Conservation (phyloP, 2,797 vertebrate species). For the Labeo calbasu region DNA sequence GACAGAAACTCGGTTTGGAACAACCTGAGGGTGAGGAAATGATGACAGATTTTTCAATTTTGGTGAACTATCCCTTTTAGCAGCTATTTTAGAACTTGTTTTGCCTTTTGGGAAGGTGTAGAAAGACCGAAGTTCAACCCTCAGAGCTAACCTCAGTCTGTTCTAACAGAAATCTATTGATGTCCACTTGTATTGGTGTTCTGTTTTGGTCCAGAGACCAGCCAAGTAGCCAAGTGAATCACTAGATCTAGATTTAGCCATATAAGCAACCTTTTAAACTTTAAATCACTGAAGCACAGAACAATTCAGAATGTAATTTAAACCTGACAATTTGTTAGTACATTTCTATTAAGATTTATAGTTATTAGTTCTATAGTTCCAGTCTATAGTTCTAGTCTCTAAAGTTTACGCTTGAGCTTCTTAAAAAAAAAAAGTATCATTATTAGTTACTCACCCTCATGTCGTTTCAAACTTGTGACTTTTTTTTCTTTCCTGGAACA, state of each 20-base stretch:
- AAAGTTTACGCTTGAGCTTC: not conserved
- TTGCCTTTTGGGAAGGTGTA: conserved; percentile 11
- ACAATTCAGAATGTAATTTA: not conserved
- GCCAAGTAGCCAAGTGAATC: not conserved
- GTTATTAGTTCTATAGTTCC: no score
- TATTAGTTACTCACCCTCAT: not conserved
- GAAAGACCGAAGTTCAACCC: not conserved
- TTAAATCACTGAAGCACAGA: not conserved
- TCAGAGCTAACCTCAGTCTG: conserved; percentile 2
- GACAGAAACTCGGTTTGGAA: not conserved
- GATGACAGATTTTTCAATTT: not conserved
- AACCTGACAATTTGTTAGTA: not conserved
- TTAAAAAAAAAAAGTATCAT: not conserved
- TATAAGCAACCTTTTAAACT: not conserved
- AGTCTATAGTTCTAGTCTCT: not conserved
- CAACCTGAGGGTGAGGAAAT: not conserved
- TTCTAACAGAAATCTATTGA: conserved; percentile 11
- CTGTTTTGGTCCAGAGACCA: not conserved
- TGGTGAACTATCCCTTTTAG: not conserved
- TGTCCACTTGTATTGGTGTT: not conserved
- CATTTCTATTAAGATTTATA: not conserved
- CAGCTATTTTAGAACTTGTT: not conserved
- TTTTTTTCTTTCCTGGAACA: not conserved
- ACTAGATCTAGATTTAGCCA: conserved; percentile 2
- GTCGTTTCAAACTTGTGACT: not conserved